A percentile compares a stretch with the other conserved stretches of the same genome.
Conservation (phyloP, 2,888 invertebrate species). For the Rhodophaea formosa region DNA sequence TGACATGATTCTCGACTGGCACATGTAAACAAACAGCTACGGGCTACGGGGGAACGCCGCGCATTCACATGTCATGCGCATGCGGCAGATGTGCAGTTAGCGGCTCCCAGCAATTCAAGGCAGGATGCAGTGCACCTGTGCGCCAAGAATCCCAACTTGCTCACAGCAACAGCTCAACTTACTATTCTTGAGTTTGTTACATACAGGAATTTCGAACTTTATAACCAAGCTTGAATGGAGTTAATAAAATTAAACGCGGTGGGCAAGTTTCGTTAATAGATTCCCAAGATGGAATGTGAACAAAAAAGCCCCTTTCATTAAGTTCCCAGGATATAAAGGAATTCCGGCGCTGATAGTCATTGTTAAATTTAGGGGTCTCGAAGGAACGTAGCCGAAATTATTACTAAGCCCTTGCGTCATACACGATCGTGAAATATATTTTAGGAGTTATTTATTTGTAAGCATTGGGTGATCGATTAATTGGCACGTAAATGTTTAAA, state of each 20-base stretch:
- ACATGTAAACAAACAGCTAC: constrained; percentile 25
- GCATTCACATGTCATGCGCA: constrained; percentile 7
- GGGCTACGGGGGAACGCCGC: neutral
- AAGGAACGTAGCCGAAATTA: constrained; percentile 1
- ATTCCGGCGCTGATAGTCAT: constrained; percentile 30
- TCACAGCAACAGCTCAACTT: constrained; percentile 55
- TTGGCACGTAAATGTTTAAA: neutral
- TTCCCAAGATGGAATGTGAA: constrained; percentile 34
- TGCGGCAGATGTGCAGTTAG: constrained; percentile 69
- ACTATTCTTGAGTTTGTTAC: constrained; percentile 29
- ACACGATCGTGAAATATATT: neutral
- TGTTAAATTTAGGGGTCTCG: constrained; percentile 19
- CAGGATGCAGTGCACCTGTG: constrained; percentile 77
- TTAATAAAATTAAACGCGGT: constrained; percentile 20
- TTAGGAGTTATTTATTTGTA: constrained; percentile 6
- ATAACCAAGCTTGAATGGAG: constrained; percentile 14
- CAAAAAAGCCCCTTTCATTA: constrained; percentile 38
- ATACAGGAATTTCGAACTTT: constrained; percentile 11
- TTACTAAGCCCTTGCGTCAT: neutral
- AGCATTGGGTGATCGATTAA: neutral
- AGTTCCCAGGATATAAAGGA: constrained; percentile 32
- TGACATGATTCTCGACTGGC: constrained; percentile 15
- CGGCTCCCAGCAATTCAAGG: constrained; percentile 45
- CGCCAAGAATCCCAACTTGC: constrained; percentile 50
- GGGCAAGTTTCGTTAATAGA: constrained; percentile 29